Evolutionary conservation across 1,140 invertebrate species (phyloP), one percentile per base, ranked within the genome.

Genomic region (Diploscapter pachys): DNA sequence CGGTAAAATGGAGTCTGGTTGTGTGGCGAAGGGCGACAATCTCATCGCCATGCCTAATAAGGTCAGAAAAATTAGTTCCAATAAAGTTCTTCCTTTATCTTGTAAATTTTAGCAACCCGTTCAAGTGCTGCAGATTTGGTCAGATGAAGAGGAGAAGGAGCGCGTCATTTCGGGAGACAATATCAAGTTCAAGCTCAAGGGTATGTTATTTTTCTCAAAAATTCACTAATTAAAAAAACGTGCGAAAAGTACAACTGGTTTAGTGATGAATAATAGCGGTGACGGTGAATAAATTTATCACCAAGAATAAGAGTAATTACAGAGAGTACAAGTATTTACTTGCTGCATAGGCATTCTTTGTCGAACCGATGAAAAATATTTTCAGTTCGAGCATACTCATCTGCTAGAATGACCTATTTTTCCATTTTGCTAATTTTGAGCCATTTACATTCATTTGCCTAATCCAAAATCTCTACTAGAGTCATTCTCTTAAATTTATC

Each of bases 1-100:
- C 90, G 97, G 97, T 11, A 99, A 99, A 89, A 93, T 99, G 48
- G 97, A 99, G 88, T 94, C 94, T 4, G 97, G 97, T 9, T 90
- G 90, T 81, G 92, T 95, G 80, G 91, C 90, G 81, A 96, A 96
- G 86, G 93, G 94, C 72, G 93, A 95, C 87, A 92, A 91, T 77
- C 86, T 99, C 61, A 87, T 96, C 63, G 90, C 99, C 11, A 99
- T 99, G 96, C 96, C 97, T 79, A 99, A 99, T 87, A 93, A 93
- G 90, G 93, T 96, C 11, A 9, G 9, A 13, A 59, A 13, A 59
- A 13, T 96, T n/a, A 13, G 9, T 59, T 59, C 13, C 9, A 13
- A 13, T 59, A 9, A 59, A 8, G 6, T 9, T 65, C 13, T 53
- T 52, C 8, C 8, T 9, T 52, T 65, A 65, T 53, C n/a, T 68